Base-by-base conservation (phyloP, 2,113 vertebrate genomes). In the Desmodus rotundus region DNA sequence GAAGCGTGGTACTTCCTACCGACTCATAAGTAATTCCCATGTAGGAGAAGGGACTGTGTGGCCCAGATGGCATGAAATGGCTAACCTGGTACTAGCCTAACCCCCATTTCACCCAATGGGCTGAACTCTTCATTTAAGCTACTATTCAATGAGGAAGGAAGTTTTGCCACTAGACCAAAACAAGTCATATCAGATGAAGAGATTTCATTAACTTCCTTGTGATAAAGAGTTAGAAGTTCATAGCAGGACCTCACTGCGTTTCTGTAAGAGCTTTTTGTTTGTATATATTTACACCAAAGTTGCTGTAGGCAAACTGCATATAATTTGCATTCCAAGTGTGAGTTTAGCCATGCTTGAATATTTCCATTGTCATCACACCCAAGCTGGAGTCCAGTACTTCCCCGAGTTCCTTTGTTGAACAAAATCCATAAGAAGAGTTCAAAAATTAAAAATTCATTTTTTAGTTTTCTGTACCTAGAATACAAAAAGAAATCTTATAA, bases 191-290 rank as follows among this genome's bases (percentile, higher is more conserved):
- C 28, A 36, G 54, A 56, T 11, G 7, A 96, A 93, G 54, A 5
- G 16, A 87, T 93, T 94, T 87, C 47, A 67, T 89, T 58, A 94
- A 89, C 43, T 92, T 58, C 38, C 73, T 73, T 94, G 38, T 61
- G 38, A 90, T 87, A 74, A 65, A 94, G 50, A 72, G 72, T 72
- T 58, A 78, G 36, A 93, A 28, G 31, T 68, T 68, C 8, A 72
- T 50, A 93, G 88, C 38, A 88, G 63, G 93, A 88, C 6, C 6
- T 68, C 38, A 72, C 63, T 83, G 26, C 33, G 1, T 54, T 72
- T 72, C 33, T 91, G 12, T 77, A 87, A 63, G 58, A 96, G 9
- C 3, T 16, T 12, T 24, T 52, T 68, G n/a, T 76, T 83, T 6
- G 26, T 74, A 63, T 73, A 73, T 58, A 88, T 36, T 84, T 87